Evolutionary conservation across 1,140 invertebrate genomes (phyloP).

Genomic region (Bombus turneri): DNA sequence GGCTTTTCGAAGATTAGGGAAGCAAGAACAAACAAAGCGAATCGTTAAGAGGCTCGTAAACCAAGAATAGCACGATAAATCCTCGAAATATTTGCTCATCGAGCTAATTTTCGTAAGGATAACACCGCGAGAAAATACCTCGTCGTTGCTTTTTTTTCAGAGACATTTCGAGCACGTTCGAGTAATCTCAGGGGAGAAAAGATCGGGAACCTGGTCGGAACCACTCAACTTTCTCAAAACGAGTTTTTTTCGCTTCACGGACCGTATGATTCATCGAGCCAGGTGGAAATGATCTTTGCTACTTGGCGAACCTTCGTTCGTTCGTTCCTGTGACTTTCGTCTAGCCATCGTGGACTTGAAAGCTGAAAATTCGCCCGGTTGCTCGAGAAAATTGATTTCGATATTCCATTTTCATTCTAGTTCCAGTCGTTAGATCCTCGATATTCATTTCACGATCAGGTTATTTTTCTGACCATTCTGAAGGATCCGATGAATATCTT

Average conservation of each 20-base stretch:
- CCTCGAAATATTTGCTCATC: not conserved
- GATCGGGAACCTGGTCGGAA: not conserved
- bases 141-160: not conserved
- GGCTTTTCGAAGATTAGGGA: not conserved
- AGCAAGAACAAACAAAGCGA: not conserved
- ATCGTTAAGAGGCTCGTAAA: not conserved
- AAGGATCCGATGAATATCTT: not conserved
- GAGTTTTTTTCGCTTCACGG: not conserved
- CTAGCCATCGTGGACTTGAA: not conserved
- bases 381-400: not conserved
- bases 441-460: not conserved
- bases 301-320: not conserved
- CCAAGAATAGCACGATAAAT: not conserved
- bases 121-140: not conserved
- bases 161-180: not conserved
- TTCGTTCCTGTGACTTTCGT: not conserved
- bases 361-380: conserved; percentile 9
- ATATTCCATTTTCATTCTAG: conserved; percentile 1
- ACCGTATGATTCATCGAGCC: conserved; percentile 25
- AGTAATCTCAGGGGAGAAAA: not conserved
- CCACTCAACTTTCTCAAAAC: not conserved
- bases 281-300: conserved; percentile 32
- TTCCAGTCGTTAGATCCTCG: conserved; percentile 13
- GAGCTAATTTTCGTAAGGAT: conserved; percentile 13
- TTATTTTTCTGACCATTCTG: not conserved